phyloP scores from a whole-genome alignment of 2,797 vertebrate species.

The Leucoraja ocellata region DNA sequence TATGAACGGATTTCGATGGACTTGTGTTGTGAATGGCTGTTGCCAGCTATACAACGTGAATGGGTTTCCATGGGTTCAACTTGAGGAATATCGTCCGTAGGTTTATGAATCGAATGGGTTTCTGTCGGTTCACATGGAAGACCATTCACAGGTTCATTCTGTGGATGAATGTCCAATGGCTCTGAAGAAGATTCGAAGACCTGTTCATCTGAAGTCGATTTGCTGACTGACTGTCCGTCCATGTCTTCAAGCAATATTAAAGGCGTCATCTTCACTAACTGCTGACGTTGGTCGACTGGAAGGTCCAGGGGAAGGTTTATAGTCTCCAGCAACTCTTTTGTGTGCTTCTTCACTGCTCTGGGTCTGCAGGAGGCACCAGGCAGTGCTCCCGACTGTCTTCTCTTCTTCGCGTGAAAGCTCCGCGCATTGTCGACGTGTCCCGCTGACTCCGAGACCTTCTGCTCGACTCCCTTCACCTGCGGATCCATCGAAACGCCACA shows the following conservation, averaged over 20 bases:
- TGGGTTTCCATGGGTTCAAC: not conserved
- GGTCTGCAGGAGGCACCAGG: not conserved
- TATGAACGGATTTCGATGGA: not conserved
- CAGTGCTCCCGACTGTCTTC: not conserved
- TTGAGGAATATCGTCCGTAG: not conserved
- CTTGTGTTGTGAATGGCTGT: not conserved
- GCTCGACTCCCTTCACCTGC: no score
- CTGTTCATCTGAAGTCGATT: not conserved
- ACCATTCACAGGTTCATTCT: no score
- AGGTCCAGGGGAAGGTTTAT: not conserved
- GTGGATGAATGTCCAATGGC: no score
- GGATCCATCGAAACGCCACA: no score
- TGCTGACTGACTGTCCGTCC: not conserved
- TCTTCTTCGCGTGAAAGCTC: not conserved
- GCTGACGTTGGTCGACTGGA: not conserved
- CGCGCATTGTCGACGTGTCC: no score
- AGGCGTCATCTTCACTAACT: constrained; percentile 28
- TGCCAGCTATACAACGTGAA: not conserved
- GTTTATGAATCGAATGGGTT: not conserved
- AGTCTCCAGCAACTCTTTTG: not conserved
- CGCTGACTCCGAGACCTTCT: not conserved
- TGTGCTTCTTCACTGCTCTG: not conserved
- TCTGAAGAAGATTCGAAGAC: constrained; percentile 42
- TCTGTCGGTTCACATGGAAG: not conserved
- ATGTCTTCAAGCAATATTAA: not conserved